Evolutionary conservation across 1,140 invertebrate genomes (phyloP).

Genomic region (Euura saliciscinereae): DNA sequence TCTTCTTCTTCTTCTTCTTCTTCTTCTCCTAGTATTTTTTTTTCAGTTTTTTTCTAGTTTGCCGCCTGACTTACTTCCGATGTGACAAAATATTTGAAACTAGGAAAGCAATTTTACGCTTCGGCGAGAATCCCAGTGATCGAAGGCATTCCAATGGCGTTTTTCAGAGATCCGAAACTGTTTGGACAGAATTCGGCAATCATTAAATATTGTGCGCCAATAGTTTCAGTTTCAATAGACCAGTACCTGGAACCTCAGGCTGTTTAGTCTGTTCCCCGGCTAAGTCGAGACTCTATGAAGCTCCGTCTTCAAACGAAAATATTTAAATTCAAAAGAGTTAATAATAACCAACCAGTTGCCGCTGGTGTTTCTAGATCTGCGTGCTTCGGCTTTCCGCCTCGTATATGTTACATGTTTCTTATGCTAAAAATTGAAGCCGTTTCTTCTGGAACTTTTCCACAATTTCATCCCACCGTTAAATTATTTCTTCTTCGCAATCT

Average conservation of each 20-base stretch:
- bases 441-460: no score
- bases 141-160: no score
- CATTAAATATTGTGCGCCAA: neutral
- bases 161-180: neutral
- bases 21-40: neutral
- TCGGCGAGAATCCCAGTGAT: slow-evolving; percentile 6
- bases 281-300: slow-evolving; percentile 17
- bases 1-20: neutral
- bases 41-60: neutral
- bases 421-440: no score
- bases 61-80: neutral
- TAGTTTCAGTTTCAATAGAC: slow-evolving; percentile 24
- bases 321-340: slow-evolving; percentile 47
- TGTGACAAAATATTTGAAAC: neutral
- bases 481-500: no score
- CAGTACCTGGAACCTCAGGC: slow-evolving; percentile 41
- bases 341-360: slow-evolving; percentile 39
- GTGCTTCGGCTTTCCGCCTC: no score
- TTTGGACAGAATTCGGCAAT: no score
- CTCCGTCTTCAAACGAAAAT: slow-evolving; percentile 45
- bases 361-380: neutral
- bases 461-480: no score
- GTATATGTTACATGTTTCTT: no score
- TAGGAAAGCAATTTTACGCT: slow-evolving; percentile 32
- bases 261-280: slow-evolving; percentile 44